Base-by-base conservation (phyloP, 2,888 invertebrate genomes). In the Cheilosia variabilis region DNA sequence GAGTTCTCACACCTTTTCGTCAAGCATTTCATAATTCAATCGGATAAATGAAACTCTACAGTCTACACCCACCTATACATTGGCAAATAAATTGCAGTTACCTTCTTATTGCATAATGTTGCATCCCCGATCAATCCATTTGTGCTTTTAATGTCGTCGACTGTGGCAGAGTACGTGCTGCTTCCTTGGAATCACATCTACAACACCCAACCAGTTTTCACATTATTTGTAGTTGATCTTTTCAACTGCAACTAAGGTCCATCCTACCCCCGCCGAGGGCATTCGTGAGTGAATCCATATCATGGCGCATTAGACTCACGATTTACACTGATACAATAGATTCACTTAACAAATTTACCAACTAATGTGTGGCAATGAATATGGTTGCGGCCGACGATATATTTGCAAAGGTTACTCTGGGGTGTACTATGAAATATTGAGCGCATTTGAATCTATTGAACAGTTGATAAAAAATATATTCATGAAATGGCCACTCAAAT, bases 221-320 rank as follows among this genome's bases (percentile, higher is more conserved):
- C 45, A 68, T 37, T 55, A 19, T 37, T 55, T 47, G 47, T 13
- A 6, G 50, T 27, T 65, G 77, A 82, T 77, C 77, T 82, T 69
- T 83, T 55, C 66, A 72, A 68, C 80, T 62, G 69, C 24, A 45
- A 37, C 47, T 55, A 19, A 34, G 72, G 60, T 66, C 69, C 71
- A 78, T 72, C 68, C 68, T 41, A 55, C 47, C 34, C 62, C 53
- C 43, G 72, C 47, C 17, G 68, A 57, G 72, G 78, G 78, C 62
- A 72, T 47, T 83, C 72, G 78, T 83, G 82, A 83, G 78, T 68
- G 68, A 78, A 83, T 77, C 68, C 55, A 68, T 72, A 72, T 53
- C 47, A 22, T 50, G 45, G 43, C 19, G 47, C 68, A 62, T 41
- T 66, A 41, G 77, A 62, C 60, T 66, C 55, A 69, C 37, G 58